Base-by-base conservation (phyloP, 2,888 invertebrate species). In the Pseudeuparius sepicola region DNA sequence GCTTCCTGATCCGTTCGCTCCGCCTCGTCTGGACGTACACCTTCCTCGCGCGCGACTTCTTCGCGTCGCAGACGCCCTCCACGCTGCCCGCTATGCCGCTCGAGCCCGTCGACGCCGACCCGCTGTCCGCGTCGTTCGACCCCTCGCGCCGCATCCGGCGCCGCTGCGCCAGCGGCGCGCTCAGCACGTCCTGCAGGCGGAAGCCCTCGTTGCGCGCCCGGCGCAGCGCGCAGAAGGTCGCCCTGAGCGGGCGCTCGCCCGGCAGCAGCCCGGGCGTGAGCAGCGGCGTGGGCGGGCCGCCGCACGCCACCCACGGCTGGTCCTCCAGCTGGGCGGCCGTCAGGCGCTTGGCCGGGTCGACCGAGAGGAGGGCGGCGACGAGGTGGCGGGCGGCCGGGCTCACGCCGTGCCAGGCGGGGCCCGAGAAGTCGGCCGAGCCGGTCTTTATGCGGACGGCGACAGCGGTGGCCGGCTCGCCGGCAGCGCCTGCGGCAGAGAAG, bases 391-490 rank as follows among this genome's bases (percentile, higher is more conserved):
- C 89, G 39, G 75, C 72, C 1, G 62, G 52, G 0, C 87, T 85
- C 10, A 92, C 77, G 27, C 68, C 67, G 1, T 66, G 66, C 89
- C 90, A 90, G 3, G 72, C 73, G 7, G 61, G 43, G 3, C 59
- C 77, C 32, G 77, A 72, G 63, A 90, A 83, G 42, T 75, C 72
- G 55, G 90, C 85, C 43, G 79, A 75, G 3, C 89, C 90, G 3
- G 70, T 69, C 47, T 80, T 74, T 36, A 92, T 89, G 39, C 85
- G 65, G 39, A 79, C 74, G 72, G 89, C 87, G 38, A 87, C 79
- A 0, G 73, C 71, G 0, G 71, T 68, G 12, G 84, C 77, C n/a
- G 75, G 80, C 49, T 83, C 79, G 42, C 80, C 78, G 24, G 24
- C 74, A 68, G 5, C 47, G 47, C 10, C n/a, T n/a, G n/a, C n/a